Base-by-base conservation (phyloP, 2,797 vertebrate species). In the Myiothlypis coronata region DNA sequence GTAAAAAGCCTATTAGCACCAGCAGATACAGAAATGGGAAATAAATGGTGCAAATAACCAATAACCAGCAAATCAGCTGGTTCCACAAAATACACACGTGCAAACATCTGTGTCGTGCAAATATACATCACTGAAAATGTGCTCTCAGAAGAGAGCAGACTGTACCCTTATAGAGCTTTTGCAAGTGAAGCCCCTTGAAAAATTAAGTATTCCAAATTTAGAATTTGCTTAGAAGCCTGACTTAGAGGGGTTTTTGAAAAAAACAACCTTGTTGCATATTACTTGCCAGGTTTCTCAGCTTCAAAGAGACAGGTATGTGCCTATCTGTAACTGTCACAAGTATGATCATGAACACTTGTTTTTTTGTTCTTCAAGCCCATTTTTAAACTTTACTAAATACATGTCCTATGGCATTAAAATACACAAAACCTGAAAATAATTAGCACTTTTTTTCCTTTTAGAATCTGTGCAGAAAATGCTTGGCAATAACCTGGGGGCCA, bases 71-170 rank as follows among this genome's bases (percentile, higher is more conserved):
- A 35, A 49, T 34, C 56, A 80, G 21, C 20, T 34, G 30, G 9
- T 63, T 80, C 37, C 44, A 84, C 65, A 30, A 64, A 79, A 30
- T 3, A 24, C 18, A n/a, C 41, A n/a, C 1, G 0, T 21, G 21
- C 27, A 53, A 61, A 69, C 14, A 34, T 41, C 53, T 46, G 17
- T 12, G 13, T 13, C 28, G 4, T 9, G 6, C 12, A n/a, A 75
- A 13, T 2, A 0, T 2, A 0, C 3, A 5, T 4, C 21, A 37
- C 11, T 63, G 41, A 53, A 47, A 30, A 30, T 10, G 10, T 50
- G 55, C 50, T 60, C 46, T 69, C 34, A 34, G 46, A 71, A n/a
- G 35, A 37, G 23, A 69, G 14, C 26, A 80, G 16, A 4, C 22
- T 64, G 10, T 16, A 5, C 15, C 34, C 27, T 69, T 57, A 27